phyloP scores from a whole-genome alignment of 2,113 vertebrate genomes.

The Rhabdornis inornatus region DNA sequence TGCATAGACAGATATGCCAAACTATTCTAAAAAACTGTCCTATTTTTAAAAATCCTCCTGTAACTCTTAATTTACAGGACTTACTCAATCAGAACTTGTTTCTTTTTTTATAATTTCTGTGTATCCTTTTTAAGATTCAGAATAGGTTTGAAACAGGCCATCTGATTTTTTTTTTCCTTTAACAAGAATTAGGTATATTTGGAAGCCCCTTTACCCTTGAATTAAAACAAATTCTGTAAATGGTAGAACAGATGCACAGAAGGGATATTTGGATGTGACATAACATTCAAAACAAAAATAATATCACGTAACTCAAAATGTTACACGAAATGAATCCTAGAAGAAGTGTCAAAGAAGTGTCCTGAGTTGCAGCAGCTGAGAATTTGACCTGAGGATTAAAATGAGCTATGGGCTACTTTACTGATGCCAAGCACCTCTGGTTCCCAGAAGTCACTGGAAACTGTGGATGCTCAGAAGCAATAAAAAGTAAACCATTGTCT shows the following conservation, averaged over 20 bases:
- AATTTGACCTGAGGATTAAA: constrained; percentile 25
- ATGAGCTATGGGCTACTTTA: background rate
- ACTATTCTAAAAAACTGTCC: background rate
- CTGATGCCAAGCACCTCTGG: background rate
- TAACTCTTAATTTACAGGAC: background rate
- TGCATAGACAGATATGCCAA: background rate
- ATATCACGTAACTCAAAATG: background rate
- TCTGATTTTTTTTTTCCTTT: background rate
- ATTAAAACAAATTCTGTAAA: background rate
- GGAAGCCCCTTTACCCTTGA: background rate
- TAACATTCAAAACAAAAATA: background rate
- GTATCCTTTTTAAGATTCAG: background rate
- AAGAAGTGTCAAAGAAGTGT: background rate
- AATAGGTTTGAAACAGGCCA: background rate
- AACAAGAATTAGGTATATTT: background rate
- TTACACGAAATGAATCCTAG: background rate
- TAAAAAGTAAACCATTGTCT: constrained; percentile 16
- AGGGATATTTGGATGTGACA: background rate
- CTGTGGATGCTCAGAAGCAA: background rate
- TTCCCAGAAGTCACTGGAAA: constrained; percentile 25
- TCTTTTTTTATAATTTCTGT: background rate
- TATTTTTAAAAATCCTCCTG: background rate
- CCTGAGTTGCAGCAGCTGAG: constrained; percentile 7
- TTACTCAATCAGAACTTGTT: background rate
- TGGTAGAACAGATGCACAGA: background rate